These are phyloP conservation scores for Diploscapter pachys DNA, from an alignment of 1,140 invertebrate genomes.

Conservation along the genomic window DNA sequence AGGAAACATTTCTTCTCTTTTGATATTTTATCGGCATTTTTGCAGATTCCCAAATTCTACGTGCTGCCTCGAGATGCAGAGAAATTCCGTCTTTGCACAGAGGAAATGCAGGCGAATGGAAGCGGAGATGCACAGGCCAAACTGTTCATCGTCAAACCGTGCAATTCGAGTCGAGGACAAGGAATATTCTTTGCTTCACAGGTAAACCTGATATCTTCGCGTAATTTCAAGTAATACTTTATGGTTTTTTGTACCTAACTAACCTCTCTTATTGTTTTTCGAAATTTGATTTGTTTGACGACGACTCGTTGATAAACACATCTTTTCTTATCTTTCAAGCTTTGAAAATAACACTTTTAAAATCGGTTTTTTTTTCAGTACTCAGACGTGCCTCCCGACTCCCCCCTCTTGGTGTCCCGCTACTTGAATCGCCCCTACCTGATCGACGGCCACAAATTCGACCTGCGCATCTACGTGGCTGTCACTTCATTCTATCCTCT, in stretches of 20 bases:
- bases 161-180: slow-evolving; percentile 44
- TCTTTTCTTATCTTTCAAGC: background rate
- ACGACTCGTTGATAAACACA: background rate
- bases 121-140: slow-evolving; percentile 6
- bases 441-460: slow-evolving; percentile 91
- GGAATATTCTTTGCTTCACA: slow-evolving; percentile 45
- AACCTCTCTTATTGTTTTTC: background rate
- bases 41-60: slow-evolving; percentile 56
- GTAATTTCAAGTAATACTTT: background rate
- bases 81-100: slow-evolving; percentile 32
- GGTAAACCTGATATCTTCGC: background rate
- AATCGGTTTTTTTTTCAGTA: slow-evolving; percentile 32
- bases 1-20: slow-evolving; percentile 4
- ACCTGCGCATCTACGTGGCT: slow-evolving; percentile 86
- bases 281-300: background rate
- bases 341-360: background rate
- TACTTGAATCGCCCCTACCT: slow-evolving; percentile 87
- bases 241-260: background rate
- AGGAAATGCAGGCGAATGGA: slow-evolving; percentile 11
- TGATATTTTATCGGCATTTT: background rate
- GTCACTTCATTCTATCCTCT: slow-evolving; percentile 91
- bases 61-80: slow-evolving; percentile 43
- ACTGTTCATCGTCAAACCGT: slow-evolving; percentile 52
- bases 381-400: slow-evolving; percentile 41
- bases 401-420: slow-evolving; percentile 63